Evolutionary conservation across 2,113 vertebrate genomes (phyloP), one percentile per base, ranked within the genome.

Genomic region (Tragelaphus imberbis): DNA sequence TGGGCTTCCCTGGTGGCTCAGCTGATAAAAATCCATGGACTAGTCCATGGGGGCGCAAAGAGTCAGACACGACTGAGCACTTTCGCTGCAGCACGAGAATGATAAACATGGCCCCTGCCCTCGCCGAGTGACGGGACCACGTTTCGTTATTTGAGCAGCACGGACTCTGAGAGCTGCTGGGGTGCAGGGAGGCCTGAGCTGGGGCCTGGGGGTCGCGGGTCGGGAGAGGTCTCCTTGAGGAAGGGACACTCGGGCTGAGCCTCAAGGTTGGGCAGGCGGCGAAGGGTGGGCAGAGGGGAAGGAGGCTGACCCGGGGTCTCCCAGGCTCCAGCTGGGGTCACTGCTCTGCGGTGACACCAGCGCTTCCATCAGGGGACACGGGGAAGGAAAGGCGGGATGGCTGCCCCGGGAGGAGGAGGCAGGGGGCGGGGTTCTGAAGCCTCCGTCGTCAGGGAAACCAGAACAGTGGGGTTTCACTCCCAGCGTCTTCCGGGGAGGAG

Each of bases 81-180:
- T 71, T 5, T 12, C n/a, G 6, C 61, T 21, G 33, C 8, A 16
- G 30, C 6, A 10, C 5, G 5, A 82, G 63, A 79, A 44, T 49
- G 21, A 36, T 6, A 19, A 25, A 36, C 1, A 2, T 2, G 23
- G 11, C 25, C 15, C 11, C 49, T 17, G 12, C 7, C 23, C 25
- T 59, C 4, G 0, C 2, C 12, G 8, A 44, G 23, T 0, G 8
- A 81, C 44, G 21, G n/a, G 8, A 33, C 25, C 19, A 7, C 1
- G 4, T 28, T n/a, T 7, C 47, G 23, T n/a, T 28, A 1, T 30
- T 0, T 51, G 28, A 56, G 14, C 56, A 6, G 55, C 1, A 40
- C 21, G 2, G 12, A 5, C 88, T 33, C 33, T 23, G 61, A 21
- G 79, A 44, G 44, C 7, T 71, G 3, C 6, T 47, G 19, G n/a